phyloP scores from a whole-genome alignment of 2,888 invertebrate species.

The Drosophila melanocephala region DNA sequence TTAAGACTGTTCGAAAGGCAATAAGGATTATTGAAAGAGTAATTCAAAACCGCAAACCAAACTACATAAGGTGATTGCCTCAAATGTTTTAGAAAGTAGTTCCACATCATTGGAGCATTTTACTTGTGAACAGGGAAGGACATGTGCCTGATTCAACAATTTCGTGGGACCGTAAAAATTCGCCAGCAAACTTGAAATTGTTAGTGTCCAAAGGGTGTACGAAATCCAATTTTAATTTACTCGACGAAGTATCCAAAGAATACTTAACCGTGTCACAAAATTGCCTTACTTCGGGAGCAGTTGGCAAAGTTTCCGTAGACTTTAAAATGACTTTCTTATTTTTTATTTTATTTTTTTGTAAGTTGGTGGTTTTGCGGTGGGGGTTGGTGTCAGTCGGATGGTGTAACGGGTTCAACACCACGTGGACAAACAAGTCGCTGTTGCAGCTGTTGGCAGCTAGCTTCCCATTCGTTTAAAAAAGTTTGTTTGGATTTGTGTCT shows the following conservation, averaged over 20 bases:
- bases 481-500: constrained; percentile 33
- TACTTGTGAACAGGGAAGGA: neutral
- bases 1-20: neutral
- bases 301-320: constrained; percentile 55
- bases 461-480: neutral
- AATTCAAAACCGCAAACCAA: too few relatives aligned
- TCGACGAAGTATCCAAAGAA: constrained; percentile 3
- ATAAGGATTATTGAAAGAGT: neutral
- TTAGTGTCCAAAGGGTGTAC: constrained; percentile 35
- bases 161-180: constrained; percentile 45
- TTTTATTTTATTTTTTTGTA: neutral
- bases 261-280: constrained; percentile 52
- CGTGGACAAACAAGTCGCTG: constrained; percentile 40
- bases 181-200: constrained; percentile 26
- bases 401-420: neutral
- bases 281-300: constrained; percentile 32
- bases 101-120: neutral
- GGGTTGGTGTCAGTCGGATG: neutral
- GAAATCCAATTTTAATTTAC: constrained; percentile 53
- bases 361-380: too few relatives aligned
- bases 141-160: constrained; percentile 21
- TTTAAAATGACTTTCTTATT: constrained; percentile 29
- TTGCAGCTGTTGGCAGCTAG: constrained; percentile 33
- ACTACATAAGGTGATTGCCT: too few relatives aligned
- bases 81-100: too few relatives aligned